These are phyloP conservation scores for Ianthella basta DNA, from an alignment of 37 sponge, comb jelly and placozoan species.

Conservation along the genomic window DNA sequence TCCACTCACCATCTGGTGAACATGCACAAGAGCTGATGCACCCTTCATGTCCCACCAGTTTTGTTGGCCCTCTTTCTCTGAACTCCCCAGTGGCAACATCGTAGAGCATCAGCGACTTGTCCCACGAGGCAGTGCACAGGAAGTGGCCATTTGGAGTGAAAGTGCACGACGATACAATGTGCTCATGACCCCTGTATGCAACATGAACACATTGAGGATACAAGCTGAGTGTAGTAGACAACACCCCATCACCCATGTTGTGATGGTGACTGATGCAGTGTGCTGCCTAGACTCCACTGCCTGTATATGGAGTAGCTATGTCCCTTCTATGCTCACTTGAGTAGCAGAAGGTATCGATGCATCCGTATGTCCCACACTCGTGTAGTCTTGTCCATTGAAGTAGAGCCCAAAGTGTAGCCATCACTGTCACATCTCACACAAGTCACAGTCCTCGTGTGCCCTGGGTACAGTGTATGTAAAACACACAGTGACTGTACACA, in stretches of 20 bases:
- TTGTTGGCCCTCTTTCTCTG: conserved; percentile 68
- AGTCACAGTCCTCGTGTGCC: conserved; percentile 72
- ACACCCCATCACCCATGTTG: no score
- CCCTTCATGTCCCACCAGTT: conserved; percentile 84
- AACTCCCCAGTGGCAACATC: conserved; percentile 74
- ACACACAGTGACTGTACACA: background rate
- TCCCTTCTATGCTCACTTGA: conserved; percentile 40
- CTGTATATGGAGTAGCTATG: no score
- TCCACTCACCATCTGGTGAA: conserved; percentile 80
- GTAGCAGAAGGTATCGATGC: conserved; percentile 38
- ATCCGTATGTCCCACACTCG: conserved; percentile 78
- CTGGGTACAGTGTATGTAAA: conserved; percentile 26
- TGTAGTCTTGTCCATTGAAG: conserved; percentile 73
- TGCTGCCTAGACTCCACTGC: no score
- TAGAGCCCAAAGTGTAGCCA: conserved; percentile 61
- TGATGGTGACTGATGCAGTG: no score
- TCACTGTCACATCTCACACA: conserved; percentile 54
- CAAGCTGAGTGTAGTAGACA: no score
- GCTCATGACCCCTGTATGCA: conserved; percentile 54
- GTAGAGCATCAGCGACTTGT: conserved; percentile 72
- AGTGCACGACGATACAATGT: conserved; percentile 38
- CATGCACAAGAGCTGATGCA: conserved; percentile 87
- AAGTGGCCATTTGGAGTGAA: conserved; percentile 71
- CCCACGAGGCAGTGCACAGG: conserved; percentile 81
- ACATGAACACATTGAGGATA: background rate